phyloP scores from a whole-genome alignment of 1,140 invertebrate genomes.

The Apis laboriosa region DNA sequence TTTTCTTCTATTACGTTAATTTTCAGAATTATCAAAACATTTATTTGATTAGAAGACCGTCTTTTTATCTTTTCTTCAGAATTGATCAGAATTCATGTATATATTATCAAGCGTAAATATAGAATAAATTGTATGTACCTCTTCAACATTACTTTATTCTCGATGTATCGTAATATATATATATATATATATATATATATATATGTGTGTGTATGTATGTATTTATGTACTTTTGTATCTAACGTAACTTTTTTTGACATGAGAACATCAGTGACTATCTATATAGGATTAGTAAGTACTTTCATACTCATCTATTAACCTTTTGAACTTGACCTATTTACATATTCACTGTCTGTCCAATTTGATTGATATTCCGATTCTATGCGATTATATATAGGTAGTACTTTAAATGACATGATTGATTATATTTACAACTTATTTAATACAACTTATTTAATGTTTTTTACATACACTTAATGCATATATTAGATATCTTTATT shows the following conservation, averaged over 20 bases:
- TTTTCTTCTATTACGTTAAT: constrained; percentile 59
- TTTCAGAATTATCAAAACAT: constrained; percentile 17
- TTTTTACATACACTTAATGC: background rate
- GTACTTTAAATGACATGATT: background rate
- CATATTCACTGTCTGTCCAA: too few relatives aligned
- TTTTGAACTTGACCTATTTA: constrained; percentile 9
- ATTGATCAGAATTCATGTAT: constrained; percentile 40
- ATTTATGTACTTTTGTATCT: background rate
- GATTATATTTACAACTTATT: background rate
- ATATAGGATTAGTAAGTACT: background rate
- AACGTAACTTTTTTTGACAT: background rate
- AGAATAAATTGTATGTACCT: background rate
- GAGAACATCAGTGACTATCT: background rate
- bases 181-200: background rate
- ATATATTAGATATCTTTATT: background rate
- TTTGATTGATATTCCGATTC: background rate
- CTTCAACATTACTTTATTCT: constrained; percentile 5
- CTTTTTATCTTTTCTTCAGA: constrained; percentile 61
- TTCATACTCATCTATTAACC: background rate
- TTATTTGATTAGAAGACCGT: constrained; percentile 70
- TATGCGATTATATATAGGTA: too few relatives aligned
- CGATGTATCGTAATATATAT: background rate
- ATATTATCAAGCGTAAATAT: background rate
- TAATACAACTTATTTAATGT: background rate
- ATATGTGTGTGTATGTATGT: too few relatives aligned